Evolutionary conservation across 1,140 invertebrate genomes (phyloP), one percentile per base, ranked within the genome.

Genomic region (Popillia japonica): DNA sequence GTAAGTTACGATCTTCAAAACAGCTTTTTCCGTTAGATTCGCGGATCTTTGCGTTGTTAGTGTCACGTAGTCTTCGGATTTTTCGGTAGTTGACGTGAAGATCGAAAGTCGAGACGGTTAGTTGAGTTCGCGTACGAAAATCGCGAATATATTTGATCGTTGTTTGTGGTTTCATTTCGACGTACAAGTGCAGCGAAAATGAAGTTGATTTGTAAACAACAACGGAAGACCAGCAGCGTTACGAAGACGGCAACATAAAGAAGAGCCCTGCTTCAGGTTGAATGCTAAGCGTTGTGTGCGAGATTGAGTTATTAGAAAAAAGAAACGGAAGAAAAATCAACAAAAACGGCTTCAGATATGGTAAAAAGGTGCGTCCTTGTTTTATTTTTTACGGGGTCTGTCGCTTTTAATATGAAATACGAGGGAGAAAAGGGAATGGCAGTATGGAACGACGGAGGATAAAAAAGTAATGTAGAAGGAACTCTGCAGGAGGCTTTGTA

Each of bases 321-420:
- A 64, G 61, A 11, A 64, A 48, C 44, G 61, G 61, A 64, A 20
- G 61, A 64, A 22, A 27, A 64, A 64, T 23, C 61, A 64, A 64
- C 61, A 64, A 64, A 64, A 64, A 64, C 61, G 61, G 61, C 61
- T 64, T 64, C 61, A 64, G 61, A 64, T 64, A 64, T 64, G 61
- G 61, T 64, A 27, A 64, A 64, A 64, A 64, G 61, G 61, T 64
- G 61, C 61, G 61, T 64, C 61, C 61, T 20, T 64, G 9, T 64
- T 64, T 8, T 27, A 23, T 27, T 64, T 64, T 20, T 64, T 64
- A 10, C 11, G 17, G 17, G 17, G 17, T 64, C 11, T 27, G 9
- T 27, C 22, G 44, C n/a, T 48, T n/a, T 14, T 48, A 48, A 48
- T 14, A 48, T 14, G 41, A 48, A 14, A 48, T 48, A 14, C 8